Percentiles rank a stretch among this genome's conserved stretches.
These are phyloP conservation scores for Phortica okadai DNA, from an alignment of 2,888 invertebrate genomes.

Conservation along the genomic window DNA sequence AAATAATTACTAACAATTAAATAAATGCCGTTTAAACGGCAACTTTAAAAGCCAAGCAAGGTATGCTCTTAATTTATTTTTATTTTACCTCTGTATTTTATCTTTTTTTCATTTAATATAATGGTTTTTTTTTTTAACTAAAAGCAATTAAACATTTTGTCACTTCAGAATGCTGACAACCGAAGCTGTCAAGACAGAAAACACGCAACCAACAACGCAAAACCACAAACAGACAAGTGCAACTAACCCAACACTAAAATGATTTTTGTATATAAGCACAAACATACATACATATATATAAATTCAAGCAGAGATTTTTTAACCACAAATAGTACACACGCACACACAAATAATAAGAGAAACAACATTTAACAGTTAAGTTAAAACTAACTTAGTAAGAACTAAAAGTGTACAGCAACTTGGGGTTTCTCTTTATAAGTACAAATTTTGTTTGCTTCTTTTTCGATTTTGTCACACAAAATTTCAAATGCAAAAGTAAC, in stretches of 20 bases:
- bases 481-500: neutral
- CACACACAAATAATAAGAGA: neutral
- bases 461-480: neutral
- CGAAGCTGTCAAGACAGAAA: constrained; percentile 21
- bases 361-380: neutral
- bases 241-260: constrained; percentile 1
- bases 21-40: neutral
- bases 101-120: neutral
- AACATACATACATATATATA: neutral
- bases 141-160: constrained; percentile 69
- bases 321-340: neutral
- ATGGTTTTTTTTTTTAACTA: neutral
- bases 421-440: constrained; percentile 10
- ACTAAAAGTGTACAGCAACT: constrained; percentile 4
- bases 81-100: neutral
- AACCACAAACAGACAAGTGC: constrained; percentile 15
- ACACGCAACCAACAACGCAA: constrained; percentile 11
- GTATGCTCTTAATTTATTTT: neutral
- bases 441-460: neutral
- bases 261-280: neutral
- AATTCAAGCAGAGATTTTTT: constrained; percentile 3
- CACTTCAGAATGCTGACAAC: constrained; percentile 64
- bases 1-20: constrained; percentile 6
- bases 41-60: neutral
- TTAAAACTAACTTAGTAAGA: constrained; percentile 3